These are phyloP conservation scores for Masnerella sp. DNA, from an alignment of 2,888 invertebrate genomes.

Conservation along the genomic window DNA sequence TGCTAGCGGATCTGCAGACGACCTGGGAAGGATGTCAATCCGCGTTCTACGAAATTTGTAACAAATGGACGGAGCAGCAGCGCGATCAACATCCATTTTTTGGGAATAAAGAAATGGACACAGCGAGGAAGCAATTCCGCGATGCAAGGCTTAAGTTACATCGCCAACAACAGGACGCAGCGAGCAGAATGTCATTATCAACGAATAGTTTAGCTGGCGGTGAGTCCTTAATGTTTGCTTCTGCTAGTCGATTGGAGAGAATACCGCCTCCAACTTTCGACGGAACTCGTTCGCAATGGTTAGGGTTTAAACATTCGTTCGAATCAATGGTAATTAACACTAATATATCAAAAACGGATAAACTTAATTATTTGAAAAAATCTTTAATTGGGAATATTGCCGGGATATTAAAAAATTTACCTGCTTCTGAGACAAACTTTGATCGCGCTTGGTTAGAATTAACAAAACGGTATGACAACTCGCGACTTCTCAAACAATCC, in stretches of 20 bases:
- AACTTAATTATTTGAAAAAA: slow-evolving; percentile 31
- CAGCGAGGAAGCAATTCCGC: neutral
- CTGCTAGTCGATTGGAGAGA: neutral
- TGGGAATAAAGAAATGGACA: neutral
- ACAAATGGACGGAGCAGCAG: neutral
- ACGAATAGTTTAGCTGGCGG: neutral
- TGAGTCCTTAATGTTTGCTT: slow-evolving; percentile 1
- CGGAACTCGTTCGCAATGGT: neutral
- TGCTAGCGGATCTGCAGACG: neutral
- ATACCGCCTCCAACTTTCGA: neutral
- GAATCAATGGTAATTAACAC: slow-evolving; percentile 35
- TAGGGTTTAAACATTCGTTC: slow-evolving; percentile 9
- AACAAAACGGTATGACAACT: slow-evolving; percentile 17
- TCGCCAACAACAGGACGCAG: neutral
- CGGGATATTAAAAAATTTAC: slow-evolving; percentile 12
- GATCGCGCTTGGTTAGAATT: slow-evolving; percentile 41
- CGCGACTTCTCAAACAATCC: slow-evolving; percentile 16
- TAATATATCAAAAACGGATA: slow-evolving; percentile 9
- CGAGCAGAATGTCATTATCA: too few species aligned
- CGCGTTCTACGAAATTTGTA: neutral
- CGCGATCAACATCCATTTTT: neutral
- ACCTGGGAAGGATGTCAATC: neutral
- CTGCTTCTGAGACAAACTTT: slow-evolving; percentile 26
- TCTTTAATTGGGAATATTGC: slow-evolving; percentile 9
- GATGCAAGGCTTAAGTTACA: neutral